These are phyloP conservation scores for Limnodromus scolopaceus DNA, from an alignment of 2,797 vertebrate genomes.

Conservation along the genomic window DNA sequence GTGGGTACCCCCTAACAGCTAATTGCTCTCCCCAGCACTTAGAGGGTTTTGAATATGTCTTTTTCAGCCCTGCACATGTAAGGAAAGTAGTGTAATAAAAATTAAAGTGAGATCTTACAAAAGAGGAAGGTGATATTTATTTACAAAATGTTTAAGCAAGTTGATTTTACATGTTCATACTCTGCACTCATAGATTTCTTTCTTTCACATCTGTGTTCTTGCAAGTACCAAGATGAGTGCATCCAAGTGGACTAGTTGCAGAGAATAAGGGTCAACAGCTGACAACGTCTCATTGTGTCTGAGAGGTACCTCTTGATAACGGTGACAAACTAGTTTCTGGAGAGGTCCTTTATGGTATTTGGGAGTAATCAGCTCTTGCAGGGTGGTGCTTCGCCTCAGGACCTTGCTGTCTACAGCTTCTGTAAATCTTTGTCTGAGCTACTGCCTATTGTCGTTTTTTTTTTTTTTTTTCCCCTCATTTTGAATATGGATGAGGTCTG, in stretches of 20 bases:
- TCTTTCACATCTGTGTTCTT: not conserved
- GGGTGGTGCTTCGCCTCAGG: not conserved
- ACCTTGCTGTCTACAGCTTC: not conserved
- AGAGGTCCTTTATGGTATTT: not conserved
- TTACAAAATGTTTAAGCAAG: not conserved
- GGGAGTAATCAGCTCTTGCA: not conserved
- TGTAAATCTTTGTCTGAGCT: not conserved
- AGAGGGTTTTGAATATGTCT: not conserved
- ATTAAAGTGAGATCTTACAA: not conserved
- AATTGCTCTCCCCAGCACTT: not conserved
- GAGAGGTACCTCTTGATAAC: not conserved
- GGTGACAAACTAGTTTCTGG: not conserved
- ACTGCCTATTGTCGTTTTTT: not conserved
- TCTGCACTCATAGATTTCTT: not conserved
- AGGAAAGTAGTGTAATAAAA: not conserved
- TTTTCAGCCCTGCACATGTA: not conserved
- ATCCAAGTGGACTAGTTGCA: not conserved
- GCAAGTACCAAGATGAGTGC: not conserved
- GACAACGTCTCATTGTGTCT: not conserved
- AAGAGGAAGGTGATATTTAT: not conserved
- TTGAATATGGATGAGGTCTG: not conserved
- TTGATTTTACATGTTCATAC: not conserved
- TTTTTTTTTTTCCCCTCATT: accelerated
- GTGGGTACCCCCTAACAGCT: not conserved
- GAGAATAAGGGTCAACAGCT: not conserved